A percentile compares a stretch with the other conserved stretches of the same genome.
These are phyloP conservation scores for Chrysopilus asiliformis DNA, from an alignment of 2,888 invertebrate species.

Conservation along the genomic window DNA sequence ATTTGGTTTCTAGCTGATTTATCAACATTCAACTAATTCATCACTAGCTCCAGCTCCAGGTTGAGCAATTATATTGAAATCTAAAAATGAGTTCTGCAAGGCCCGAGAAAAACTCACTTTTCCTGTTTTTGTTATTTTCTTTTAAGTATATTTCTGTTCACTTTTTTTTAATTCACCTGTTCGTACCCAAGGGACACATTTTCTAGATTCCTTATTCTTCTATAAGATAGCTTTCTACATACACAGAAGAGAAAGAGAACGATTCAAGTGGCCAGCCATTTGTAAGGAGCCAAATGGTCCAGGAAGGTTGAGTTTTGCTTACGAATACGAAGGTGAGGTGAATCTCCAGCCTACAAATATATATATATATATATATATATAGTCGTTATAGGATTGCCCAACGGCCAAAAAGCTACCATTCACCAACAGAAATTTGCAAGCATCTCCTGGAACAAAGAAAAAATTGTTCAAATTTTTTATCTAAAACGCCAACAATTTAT, in stretches of 20 bases:
- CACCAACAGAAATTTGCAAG: neutral
- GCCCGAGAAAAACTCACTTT: conserved; percentile 8
- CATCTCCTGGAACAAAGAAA: no score
- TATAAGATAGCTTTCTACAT: neutral
- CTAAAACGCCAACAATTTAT: conserved; percentile 13
- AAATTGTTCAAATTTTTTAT: conserved; percentile 9
- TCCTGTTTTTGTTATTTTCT: conserved; percentile 4
- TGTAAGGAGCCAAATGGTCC: neutral
- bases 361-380: neutral
- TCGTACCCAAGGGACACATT: conserved; percentile 10
- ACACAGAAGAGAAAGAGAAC: neutral
- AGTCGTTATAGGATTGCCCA: neutral
- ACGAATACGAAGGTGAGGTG: no score
- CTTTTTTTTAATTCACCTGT: conserved; percentile 12
- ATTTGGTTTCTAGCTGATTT: no score
- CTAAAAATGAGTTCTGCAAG: no score
- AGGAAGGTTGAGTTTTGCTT: neutral
- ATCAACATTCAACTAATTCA: no score
- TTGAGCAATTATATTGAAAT: no score
- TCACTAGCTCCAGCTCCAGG: no score
- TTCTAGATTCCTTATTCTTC: conserved; percentile 3
- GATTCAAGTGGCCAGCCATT: neutral
- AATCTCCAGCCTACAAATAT: neutral
- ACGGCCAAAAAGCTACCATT: neutral
- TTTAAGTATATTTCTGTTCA: no score